Evolutionary conservation across 2,797 vertebrate genomes (phyloP).

Genomic region (Rhabdomys pumilio): DNA sequence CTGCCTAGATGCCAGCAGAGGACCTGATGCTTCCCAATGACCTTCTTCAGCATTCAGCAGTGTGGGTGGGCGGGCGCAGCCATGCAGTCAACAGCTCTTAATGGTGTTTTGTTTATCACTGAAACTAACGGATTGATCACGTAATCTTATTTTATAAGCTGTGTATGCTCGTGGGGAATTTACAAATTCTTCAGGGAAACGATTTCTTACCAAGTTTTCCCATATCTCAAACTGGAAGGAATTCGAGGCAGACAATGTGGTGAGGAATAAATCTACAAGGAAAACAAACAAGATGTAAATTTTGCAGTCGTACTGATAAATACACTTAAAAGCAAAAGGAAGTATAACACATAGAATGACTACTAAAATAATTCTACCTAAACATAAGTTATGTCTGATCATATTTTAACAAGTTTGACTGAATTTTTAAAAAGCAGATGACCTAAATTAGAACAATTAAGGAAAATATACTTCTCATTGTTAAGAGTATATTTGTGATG

Average conservation of each 20-base stretch:
- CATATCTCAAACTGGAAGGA: slow-evolving; percentile 92
- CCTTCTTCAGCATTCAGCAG: slow-evolving; percentile 53
- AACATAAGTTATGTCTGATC: slow-evolving; percentile 1
- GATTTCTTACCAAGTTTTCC: slow-evolving; percentile 93
- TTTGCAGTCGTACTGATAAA: not conserved
- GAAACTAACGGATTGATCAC: slow-evolving; percentile 63
- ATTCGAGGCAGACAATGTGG: slow-evolving; percentile 85
- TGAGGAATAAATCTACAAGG: slow-evolving; percentile 95
- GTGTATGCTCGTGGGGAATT: slow-evolving; percentile 62
- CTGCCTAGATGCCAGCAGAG: slow-evolving; percentile 72
- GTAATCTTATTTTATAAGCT: slow-evolving; percentile 53
- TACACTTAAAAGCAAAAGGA: slow-evolving; percentile 41
- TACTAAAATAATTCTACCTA: slow-evolving; percentile 5
- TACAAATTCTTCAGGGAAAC: slow-evolving; percentile 66
- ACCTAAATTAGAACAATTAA: not conserved
- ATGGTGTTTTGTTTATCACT: slow-evolving; percentile 60
- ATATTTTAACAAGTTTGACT: not conserved
- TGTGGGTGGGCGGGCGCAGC: slow-evolving; percentile 51
- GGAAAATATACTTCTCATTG: slow-evolving; percentile 29
- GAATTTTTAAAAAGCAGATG: not conserved
- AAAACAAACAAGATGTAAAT: slow-evolving; percentile 47
- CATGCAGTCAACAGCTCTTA: slow-evolving; percentile 56
- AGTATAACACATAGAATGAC: not conserved
- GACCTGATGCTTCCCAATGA: slow-evolving; percentile 66
- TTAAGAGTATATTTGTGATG: not conserved